These are phyloP conservation scores for Leptarthrus brevirostris DNA, from an alignment of 2,888 invertebrate species.

Conservation along the genomic window DNA sequence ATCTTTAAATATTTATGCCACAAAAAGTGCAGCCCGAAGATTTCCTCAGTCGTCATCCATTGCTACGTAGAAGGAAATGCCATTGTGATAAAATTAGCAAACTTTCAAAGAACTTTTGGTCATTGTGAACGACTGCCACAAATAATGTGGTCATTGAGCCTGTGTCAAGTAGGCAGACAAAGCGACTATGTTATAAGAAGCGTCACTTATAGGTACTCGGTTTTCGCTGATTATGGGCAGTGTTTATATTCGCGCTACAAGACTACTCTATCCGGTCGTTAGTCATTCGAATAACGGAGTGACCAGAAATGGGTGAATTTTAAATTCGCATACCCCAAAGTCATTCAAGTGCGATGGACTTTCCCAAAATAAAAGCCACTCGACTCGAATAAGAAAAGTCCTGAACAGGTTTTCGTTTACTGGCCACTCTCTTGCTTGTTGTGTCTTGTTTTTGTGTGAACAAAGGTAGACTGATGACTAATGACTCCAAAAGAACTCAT, in stretches of 20 bases:
- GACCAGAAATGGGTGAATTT: slow-evolving; percentile 16
- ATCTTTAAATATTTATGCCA: slow-evolving; percentile 3
- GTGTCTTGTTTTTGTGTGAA: not conserved
- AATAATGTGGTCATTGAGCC: not conserved
- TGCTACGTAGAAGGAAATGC: not conserved
- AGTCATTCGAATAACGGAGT: slow-evolving; percentile 15
- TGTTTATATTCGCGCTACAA: not conserved
- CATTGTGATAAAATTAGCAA: not conserved
- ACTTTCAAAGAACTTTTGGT: not conserved
- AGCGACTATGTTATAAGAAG: too few species aligned
- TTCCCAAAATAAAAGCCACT: not conserved
- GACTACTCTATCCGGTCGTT: not conserved
- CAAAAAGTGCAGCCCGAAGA: not conserved
- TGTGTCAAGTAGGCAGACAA: not conserved
- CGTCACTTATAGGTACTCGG: too few species aligned
- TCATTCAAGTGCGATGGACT: not conserved
- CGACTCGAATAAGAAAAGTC: not conserved
- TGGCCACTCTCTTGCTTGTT: not conserved
- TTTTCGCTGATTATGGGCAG: not conserved
- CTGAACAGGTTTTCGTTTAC: not conserved
- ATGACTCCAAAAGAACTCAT: not conserved
- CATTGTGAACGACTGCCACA: not conserved
- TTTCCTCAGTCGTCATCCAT: not conserved
- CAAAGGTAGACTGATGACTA: not conserved
- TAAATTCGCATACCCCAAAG: not conserved